Evolutionary conservation across 2,113 vertebrate species (phyloP).

Genomic region (Gnathonemus echidnorhynchus): DNA sequence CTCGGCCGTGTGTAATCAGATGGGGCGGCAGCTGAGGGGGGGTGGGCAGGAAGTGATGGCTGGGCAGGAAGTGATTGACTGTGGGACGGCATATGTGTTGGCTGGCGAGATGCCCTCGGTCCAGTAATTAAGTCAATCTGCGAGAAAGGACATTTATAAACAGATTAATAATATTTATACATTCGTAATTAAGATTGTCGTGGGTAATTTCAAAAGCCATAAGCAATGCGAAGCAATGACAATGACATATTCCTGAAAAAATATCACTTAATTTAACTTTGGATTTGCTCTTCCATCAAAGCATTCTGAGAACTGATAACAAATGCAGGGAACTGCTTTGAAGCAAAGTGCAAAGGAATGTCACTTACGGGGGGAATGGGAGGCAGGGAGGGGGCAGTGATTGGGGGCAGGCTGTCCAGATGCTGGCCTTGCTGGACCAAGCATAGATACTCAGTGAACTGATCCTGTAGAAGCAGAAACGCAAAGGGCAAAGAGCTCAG

Average conservation of each 20-base stretch:
- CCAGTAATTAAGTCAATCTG: background rate
- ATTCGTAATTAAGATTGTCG: background rate
- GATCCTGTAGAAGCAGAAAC: background rate
- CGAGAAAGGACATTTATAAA: background rate
- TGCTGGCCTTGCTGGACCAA: slow-evolving; percentile 1
- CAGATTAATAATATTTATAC: background rate
- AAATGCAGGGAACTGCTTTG: background rate
- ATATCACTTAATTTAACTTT: background rate
- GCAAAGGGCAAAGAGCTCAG: background rate
- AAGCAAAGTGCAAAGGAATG: background rate
- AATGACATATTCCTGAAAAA: background rate
- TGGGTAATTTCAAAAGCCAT: background rate
- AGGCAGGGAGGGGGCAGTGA: background rate
- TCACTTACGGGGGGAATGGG: background rate
- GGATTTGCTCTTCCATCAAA: background rate
- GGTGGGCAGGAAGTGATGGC: background rate
- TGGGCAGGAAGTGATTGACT: slow-evolving; percentile 20
- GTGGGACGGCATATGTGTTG: slow-evolving; percentile 3
- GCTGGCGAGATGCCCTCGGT: background rate
- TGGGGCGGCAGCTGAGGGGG: slow-evolving; percentile 42
- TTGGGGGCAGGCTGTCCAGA: background rate
- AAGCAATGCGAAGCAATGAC: background rate
- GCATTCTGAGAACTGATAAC: background rate
- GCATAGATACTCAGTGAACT: background rate
- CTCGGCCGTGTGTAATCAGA: slow-evolving; percentile 58